Conservation (phyloP, 2,113 vertebrate genomes). For the Chaetura pelagica region DNA sequence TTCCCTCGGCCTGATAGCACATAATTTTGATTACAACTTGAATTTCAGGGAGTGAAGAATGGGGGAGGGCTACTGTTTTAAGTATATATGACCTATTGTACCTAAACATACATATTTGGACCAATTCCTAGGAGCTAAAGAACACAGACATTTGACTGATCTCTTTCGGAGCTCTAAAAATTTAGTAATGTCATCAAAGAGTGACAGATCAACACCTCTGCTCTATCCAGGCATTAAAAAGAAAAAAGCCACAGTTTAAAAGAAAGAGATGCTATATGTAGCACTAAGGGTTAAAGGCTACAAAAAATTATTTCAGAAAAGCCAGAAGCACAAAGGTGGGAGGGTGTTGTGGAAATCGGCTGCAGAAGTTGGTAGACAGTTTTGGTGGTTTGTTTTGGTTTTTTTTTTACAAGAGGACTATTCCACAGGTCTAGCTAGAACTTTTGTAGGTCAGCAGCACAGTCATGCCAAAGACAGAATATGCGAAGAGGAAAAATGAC, state of each 20-base stretch:
- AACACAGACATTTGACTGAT: not conserved
- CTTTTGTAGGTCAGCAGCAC: not conserved
- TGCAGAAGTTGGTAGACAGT: not conserved
- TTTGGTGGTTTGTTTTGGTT: no score
- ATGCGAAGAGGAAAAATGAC: not conserved
- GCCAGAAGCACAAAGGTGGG: not conserved
- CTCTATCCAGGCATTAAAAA: not conserved
- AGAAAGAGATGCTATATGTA: not conserved
- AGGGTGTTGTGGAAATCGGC: not conserved
- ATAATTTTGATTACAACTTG: slow-evolving; percentile 36
- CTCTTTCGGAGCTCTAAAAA: not conserved
- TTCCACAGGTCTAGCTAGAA: not conserved
- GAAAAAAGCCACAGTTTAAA: not conserved
- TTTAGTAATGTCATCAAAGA: not conserved
- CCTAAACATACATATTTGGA: not conserved
- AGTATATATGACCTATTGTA: not conserved
- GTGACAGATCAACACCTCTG: not conserved
- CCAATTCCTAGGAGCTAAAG: not conserved
- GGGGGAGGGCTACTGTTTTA: not conserved
- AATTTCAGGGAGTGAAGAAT: not conserved
- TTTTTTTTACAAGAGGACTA: no score
- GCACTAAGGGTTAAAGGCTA: not conserved
- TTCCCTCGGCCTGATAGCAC: not conserved
- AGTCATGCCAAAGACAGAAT: not conserved
- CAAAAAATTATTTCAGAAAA: slow-evolving; percentile 1